A percentile compares a stretch with the other conserved stretches of the same genome.
Conservation (phyloP, 1,140 invertebrate genomes). For the Magallana angulata region DNA sequence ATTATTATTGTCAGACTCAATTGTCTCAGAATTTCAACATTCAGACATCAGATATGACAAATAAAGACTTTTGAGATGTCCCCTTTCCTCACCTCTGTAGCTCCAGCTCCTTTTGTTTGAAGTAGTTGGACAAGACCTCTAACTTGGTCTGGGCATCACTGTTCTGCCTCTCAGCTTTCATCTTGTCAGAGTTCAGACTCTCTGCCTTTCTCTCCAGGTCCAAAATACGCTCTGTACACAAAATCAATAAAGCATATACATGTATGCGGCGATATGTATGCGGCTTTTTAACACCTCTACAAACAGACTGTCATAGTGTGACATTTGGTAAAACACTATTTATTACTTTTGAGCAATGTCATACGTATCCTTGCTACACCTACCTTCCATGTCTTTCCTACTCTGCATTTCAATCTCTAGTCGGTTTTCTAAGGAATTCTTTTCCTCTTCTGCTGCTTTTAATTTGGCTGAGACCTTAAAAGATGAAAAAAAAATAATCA, state of each 20-base stretch:
- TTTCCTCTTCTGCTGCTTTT: slow-evolving; percentile 76
- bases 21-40: no score
- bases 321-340: no score
- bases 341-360: no score
- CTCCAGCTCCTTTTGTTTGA: slow-evolving; percentile 92
- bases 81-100: slow-evolving; percentile 84
- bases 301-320: no score
- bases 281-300: neutral
- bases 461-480: slow-evolving; percentile 72
- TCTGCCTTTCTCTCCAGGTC: slow-evolving; percentile 77
- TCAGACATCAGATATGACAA: no score
- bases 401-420: slow-evolving; percentile 78
- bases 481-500: neutral
- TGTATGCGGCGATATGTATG: neutral
- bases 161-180: slow-evolving; percentile 87
- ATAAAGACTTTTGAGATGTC: no score
- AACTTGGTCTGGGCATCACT: slow-evolving; percentile 89
- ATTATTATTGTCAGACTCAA: no score
- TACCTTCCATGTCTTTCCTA: slow-evolving; percentile 78
- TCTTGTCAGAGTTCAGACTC: slow-evolving; percentile 81
- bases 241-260: neutral
- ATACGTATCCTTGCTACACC: slow-evolving; percentile 45
- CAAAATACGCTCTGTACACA: slow-evolving; percentile 77
- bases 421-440: slow-evolving; percentile 76
- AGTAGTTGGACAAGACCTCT: slow-evolving; percentile 91